phyloP scores from a whole-genome alignment of 2,888 invertebrate genomes.

The Hipparchia sbordonii region DNA sequence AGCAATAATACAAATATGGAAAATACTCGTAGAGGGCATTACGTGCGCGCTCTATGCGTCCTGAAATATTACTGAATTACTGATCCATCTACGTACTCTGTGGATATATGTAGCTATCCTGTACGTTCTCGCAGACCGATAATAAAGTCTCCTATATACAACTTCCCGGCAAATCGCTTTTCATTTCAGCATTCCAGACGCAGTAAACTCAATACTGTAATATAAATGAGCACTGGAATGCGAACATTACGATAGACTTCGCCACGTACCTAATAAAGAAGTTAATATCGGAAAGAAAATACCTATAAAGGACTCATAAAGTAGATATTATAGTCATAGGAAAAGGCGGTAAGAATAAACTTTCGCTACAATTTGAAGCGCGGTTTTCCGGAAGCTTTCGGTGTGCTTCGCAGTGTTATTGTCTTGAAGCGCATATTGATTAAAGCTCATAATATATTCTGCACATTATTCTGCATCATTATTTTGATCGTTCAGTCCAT shows the following conservation, averaged over 20 bases:
- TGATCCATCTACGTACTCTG: conserved; percentile 40
- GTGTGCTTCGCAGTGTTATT: conserved; percentile 14
- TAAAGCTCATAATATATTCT: neutral
- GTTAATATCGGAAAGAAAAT: conserved; percentile 54
- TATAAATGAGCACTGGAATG: conserved; percentile 29
- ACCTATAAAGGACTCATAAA: conserved; percentile 56
- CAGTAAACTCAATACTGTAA: conserved; percentile 9
- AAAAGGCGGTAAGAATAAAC: conserved; percentile 56
- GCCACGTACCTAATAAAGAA: conserved; percentile 40
- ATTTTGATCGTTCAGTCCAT: too few species aligned
- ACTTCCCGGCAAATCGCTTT: conserved; percentile 36
- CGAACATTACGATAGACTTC: conserved; percentile 31
- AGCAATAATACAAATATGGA: conserved; percentile 23
- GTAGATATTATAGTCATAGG: conserved; percentile 54
- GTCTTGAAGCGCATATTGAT: neutral
- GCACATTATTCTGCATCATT: too few species aligned
- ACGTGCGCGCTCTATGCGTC: conserved; percentile 57
- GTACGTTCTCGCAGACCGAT: conserved; percentile 40
- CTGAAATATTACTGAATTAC: conserved; percentile 63
- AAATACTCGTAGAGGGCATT: conserved; percentile 31
- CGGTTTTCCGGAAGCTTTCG: conserved; percentile 40
- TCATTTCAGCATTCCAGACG: conserved; percentile 49
- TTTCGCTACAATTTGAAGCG: conserved; percentile 47
- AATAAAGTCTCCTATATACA: conserved; percentile 37
- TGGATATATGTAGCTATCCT: conserved; percentile 36